phyloP scores from a whole-genome alignment of 2,113 vertebrate genomes.

The Trematocara nigrifrons region DNA sequence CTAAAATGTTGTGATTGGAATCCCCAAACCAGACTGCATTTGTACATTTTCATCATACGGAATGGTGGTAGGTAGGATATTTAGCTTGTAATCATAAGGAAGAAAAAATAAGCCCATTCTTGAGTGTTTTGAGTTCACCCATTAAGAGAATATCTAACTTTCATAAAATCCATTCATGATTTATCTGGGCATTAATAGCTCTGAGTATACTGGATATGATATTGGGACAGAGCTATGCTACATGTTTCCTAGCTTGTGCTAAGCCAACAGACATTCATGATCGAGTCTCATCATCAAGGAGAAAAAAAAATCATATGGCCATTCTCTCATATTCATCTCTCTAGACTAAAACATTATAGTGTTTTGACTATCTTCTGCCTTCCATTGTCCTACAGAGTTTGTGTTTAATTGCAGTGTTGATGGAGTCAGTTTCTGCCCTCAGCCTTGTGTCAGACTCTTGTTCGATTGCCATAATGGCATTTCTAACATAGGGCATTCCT shows the following conservation, averaged over 20 bases:
- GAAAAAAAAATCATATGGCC: neutral
- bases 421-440: neutral
- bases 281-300: neutral
- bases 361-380: neutral
- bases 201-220: neutral
- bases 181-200: neutral
- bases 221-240: neutral
- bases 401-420: neutral
- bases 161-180: neutral
- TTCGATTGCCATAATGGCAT: neutral
- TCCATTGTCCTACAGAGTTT: neutral
- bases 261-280: neutral
- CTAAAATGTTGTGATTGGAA: neutral
- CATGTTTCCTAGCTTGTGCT: neutral
- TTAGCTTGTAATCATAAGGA: neutral
- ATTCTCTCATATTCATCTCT: neutral
- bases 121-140: neutral
- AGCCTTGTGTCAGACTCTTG: neutral
- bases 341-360: neutral
- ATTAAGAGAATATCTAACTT: neutral
- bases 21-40: neutral
- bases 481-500: conserved; percentile 21
- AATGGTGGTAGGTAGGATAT: neutral
- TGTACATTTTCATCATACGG: neutral
- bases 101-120: neutral